Percentiles rank a stretch among this genome's conserved stretches.
These are phyloP conservation scores for Cataglyphis albicans DNA, from an alignment of 2,888 invertebrate genomes.

Conservation along the genomic window DNA sequence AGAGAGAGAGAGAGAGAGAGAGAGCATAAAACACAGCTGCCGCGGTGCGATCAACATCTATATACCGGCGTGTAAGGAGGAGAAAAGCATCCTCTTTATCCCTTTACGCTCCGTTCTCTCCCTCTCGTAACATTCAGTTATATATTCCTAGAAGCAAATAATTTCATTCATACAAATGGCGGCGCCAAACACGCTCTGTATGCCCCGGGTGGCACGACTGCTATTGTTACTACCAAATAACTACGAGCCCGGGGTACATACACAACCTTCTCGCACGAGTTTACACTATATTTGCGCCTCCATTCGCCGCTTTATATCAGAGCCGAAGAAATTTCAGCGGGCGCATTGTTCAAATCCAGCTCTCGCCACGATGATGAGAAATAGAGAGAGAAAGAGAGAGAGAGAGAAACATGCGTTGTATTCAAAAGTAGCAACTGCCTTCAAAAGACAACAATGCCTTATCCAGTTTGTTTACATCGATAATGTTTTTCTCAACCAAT, in stretches of 20 bases:
- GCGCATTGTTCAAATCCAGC: slow-evolving; percentile 58
- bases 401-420: neutral
- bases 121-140: slow-evolving; percentile 71
- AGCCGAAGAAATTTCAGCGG: slow-evolving; percentile 59
- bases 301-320: slow-evolving; percentile 69
- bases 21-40: slow-evolving; percentile 85
- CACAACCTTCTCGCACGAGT: slow-evolving; percentile 54
- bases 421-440: neutral
- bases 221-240: slow-evolving; percentile 83
- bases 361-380: neutral
- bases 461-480: neutral
- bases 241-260: slow-evolving; percentile 77
- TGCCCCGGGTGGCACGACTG: slow-evolving; percentile 81
- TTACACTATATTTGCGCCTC: slow-evolving; percentile 75
- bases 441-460: neutral
- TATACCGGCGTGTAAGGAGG: slow-evolving; percentile 65
- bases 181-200: slow-evolving; percentile 79
- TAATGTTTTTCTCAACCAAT: neutral
- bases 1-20: slow-evolving; percentile 46
- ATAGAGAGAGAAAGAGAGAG: neutral
- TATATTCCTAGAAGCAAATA: slow-evolving; percentile 85
- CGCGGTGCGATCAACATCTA: slow-evolving; percentile 84
- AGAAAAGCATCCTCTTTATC: slow-evolving; percentile 48
- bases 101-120: slow-evolving; percentile 53
- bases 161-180: slow-evolving; percentile 85